A percentile compares a stretch with the other conserved stretches of the same genome.
Evolutionary conservation across 1,140 invertebrate genomes (phyloP).

Genomic region (Andrena cerasifolii): DNA sequence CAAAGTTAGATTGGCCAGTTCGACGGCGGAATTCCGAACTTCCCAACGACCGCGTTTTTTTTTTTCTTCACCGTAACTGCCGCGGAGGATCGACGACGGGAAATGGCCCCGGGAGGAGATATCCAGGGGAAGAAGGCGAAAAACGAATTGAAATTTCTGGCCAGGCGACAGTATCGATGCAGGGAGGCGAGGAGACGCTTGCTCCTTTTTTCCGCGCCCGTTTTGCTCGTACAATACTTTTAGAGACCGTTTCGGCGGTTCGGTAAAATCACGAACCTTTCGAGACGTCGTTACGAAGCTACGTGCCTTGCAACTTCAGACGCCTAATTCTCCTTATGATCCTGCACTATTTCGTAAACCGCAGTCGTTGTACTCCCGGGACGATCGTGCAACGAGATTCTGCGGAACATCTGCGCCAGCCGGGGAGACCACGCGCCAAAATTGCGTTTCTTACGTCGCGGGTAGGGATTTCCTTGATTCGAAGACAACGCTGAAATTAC

Average conservation of each 20-base stretch:
- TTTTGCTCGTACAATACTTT: conserved; percentile 42
- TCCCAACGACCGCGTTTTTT: conserved; percentile 13
- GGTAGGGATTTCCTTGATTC: conserved; percentile 49
- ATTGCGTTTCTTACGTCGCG: conserved; percentile 61
- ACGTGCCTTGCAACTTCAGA: conserved; percentile 71
- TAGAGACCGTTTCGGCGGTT: conserved; percentile 60
- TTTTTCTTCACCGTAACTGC: not conserved
- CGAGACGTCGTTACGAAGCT: conserved; percentile 69
- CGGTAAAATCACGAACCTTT: conserved; percentile 70
- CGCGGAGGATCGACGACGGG: not conserved
- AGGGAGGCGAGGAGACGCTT: no score
- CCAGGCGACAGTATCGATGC: no score
- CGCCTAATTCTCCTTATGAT: conserved; percentile 72
- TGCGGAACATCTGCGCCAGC: conserved; percentile 68
- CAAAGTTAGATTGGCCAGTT: conserved; percentile 46
- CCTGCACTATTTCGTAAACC: conserved; percentile 70
- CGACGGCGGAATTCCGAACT: conserved; percentile 22
- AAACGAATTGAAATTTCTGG: conserved; percentile 4
- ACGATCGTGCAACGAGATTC: conserved; percentile 69
- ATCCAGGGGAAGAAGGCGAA: not conserved
- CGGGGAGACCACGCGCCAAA: conserved; percentile 48
- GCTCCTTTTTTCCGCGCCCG: not conserved
- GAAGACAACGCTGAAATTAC: conserved; percentile 41
- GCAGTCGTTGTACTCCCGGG: conserved; percentile 66
- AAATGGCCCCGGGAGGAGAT: not conserved